Percentiles rank a stretch among this genome's conserved stretches.
These are phyloP conservation scores for Coracopsis vasa DNA, from an alignment of 2,113 vertebrate genomes.

Conservation along the genomic window DNA sequence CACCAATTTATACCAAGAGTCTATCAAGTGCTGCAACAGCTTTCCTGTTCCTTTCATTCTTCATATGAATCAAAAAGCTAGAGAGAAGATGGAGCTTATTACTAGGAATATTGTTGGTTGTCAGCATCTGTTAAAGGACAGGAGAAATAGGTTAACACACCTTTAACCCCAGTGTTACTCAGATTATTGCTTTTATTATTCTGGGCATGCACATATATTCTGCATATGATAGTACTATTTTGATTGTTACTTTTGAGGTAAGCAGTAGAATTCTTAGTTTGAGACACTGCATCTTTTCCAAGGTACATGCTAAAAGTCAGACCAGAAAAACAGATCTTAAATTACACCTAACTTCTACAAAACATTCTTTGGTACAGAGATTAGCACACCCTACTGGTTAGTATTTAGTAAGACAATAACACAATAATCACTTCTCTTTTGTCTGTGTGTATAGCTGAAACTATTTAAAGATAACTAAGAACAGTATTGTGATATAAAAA, in stretches of 20 bases:
- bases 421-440: neutral
- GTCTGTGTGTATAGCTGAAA: neutral
- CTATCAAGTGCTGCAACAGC: neutral
- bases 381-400: neutral
- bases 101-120: neutral
- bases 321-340: neutral
- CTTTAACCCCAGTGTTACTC: neutral
- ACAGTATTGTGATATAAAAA: neutral
- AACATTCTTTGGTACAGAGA: neutral
- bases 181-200: neutral
- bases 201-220: neutral
- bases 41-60: neutral
- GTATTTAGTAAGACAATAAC: neutral
- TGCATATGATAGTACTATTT: neutral
- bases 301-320: neutral
- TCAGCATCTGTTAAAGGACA: neutral
- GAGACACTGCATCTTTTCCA: neutral
- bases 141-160: neutral
- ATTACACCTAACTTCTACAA: neutral
- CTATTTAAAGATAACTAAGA: neutral
- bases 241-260: neutral
- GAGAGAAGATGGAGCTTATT: neutral
- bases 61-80: neutral
- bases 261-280: neutral
- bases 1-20: neutral